Evolutionary conservation across 2,888 invertebrate genomes (phyloP).

Genomic region (Melanostoma scalare): DNA sequence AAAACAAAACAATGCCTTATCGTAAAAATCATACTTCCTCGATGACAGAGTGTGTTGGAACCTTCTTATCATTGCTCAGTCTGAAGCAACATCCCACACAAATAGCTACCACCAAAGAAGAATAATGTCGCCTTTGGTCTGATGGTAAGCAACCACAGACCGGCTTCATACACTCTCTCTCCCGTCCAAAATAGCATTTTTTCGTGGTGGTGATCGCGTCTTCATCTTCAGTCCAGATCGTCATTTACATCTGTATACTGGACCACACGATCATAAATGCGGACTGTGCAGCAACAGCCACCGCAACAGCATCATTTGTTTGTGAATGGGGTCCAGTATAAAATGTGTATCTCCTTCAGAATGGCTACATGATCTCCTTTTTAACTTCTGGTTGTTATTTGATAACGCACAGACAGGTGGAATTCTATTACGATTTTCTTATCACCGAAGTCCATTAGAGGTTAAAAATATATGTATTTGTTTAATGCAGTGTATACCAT

Average conservation of each 20-base stretch:
- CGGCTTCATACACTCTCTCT: slow-evolving; percentile 18
- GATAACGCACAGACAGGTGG: slow-evolving; percentile 74
- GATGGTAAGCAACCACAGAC: slow-evolving; percentile 1
- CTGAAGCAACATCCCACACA: slow-evolving; percentile 66
- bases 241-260: slow-evolving; percentile 68
- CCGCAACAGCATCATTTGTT: neutral
- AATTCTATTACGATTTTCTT: slow-evolving; percentile 73
- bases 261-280: slow-evolving; percentile 61
- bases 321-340: slow-evolving; percentile 29
- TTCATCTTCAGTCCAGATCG: slow-evolving; percentile 64
- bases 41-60: slow-evolving; percentile 39
- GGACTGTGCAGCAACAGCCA: slow-evolving; percentile 13
- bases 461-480: slow-evolving; percentile 74
- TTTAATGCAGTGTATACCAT: slow-evolving; percentile 62
- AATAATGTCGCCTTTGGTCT: slow-evolving; percentile 28
- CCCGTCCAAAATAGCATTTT: slow-evolving; percentile 10
- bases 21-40: slow-evolving; percentile 13
- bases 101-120: slow-evolving; percentile 59
- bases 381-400: slow-evolving; percentile 75
- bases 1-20: neutral
- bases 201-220: slow-evolving; percentile 30
- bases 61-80: slow-evolving; percentile 42
- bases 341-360: slow-evolving; percentile 58
- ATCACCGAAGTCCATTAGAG: slow-evolving; percentile 76
- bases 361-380: slow-evolving; percentile 74